These are phyloP conservation scores for Melolontha melolontha DNA, from an alignment of 2,888 invertebrate species.

Conservation along the genomic window DNA sequence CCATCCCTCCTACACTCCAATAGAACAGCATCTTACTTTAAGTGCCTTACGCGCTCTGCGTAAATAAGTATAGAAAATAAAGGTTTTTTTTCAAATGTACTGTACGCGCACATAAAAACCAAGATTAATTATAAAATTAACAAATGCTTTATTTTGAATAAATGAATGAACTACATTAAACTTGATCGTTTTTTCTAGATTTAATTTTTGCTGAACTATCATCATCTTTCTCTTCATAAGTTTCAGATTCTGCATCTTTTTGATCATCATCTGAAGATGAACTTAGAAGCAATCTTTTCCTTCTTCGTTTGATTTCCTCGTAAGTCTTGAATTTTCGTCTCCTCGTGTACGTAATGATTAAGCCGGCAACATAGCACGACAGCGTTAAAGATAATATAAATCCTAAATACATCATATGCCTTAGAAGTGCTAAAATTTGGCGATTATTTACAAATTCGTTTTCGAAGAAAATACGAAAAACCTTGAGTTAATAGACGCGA, in stretches of 20 bases:
- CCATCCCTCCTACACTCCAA: too few relatives aligned
- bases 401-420: slow-evolving; percentile 71
- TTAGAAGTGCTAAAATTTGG: slow-evolving; percentile 66
- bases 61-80: too few relatives aligned
- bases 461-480: slow-evolving; percentile 50
- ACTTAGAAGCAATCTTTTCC: slow-evolving; percentile 24
- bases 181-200: slow-evolving; percentile 2
- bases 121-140: too few relatives aligned
- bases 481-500: slow-evolving; percentile 68
- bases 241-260: slow-evolving; percentile 21
- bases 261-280: slow-evolving; percentile 27
- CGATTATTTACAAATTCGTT: background rate
- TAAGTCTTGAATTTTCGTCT: slow-evolving; percentile 64
- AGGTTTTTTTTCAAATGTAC: too few relatives aligned
- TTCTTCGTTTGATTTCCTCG: slow-evolving; percentile 51
- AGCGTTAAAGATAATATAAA: slow-evolving; percentile 70
- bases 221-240: background rate
- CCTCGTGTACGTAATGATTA: slow-evolving; percentile 68
- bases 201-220: background rate
- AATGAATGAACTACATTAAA: too few relatives aligned
- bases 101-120: too few relatives aligned
- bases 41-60: too few relatives aligned
- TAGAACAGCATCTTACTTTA: too few relatives aligned
- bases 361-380: slow-evolving; percentile 71
- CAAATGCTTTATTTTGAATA: too few relatives aligned